Conservation (phyloP, 2,113 vertebrate species). For the Gymnocephalus cernua region DNA sequence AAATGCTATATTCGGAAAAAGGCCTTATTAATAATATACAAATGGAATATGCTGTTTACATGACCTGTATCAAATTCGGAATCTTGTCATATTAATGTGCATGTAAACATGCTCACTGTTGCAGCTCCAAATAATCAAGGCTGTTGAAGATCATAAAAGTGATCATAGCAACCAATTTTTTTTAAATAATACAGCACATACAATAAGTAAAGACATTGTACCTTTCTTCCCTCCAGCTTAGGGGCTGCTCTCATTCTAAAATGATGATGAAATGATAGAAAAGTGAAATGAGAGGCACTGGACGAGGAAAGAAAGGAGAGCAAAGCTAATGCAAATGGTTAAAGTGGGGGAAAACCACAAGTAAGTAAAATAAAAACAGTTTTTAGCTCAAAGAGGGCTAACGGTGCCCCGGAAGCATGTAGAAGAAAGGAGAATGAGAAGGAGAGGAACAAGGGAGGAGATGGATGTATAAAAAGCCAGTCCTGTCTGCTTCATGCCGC, state of each 20-base stretch:
- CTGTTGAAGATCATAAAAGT: constrained; percentile 23
- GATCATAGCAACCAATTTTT: constrained; percentile 13
- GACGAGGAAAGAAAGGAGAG: background rate
- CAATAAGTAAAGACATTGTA: background rate
- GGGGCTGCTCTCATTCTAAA: background rate
- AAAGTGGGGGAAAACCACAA: background rate
- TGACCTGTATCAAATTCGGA: too few species aligned
- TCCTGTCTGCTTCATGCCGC: constrained; percentile 63
- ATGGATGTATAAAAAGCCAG: constrained; percentile 67
- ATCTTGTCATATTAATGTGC: too few species aligned
- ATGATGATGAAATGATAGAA: constrained; percentile 4
- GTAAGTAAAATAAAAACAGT: constrained; percentile 16
- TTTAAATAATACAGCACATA: constrained; percentile 20
- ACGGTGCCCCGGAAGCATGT: constrained; percentile 39
- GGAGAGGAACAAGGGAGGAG: constrained; percentile 61
- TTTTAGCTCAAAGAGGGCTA: constrained; percentile 57
- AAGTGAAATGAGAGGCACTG: background rate
- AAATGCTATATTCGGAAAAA: too few species aligned
- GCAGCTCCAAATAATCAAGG: constrained; percentile 2
- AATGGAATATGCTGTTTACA: too few species aligned
- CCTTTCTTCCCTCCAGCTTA: background rate
- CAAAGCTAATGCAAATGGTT: background rate
- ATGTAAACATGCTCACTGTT: background rate
- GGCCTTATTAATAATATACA: too few species aligned
- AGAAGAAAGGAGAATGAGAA: constrained; percentile 31